Evolutionary conservation across 1,140 invertebrate genomes (phyloP), one percentile per base, ranked within the genome.

Genomic region (Macrosteles quadrilineatus): DNA sequence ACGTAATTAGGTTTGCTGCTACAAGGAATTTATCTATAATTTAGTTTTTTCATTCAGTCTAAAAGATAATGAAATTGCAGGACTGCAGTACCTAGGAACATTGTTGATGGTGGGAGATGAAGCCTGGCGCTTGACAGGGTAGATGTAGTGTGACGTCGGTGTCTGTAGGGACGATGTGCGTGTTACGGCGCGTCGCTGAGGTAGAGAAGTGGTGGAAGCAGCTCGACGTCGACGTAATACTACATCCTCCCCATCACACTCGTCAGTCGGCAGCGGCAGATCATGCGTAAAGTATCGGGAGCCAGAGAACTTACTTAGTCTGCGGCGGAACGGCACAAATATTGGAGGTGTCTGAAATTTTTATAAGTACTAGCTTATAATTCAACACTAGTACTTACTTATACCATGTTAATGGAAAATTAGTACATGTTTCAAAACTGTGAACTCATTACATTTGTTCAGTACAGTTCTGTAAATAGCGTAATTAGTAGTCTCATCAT

Each of bases 241-340:
- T 68, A 79, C 74, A 53, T 80, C 74, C 4, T 74, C 76, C 11
- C 73, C 77, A 40, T 82, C 82, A 72, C 85, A 87, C 72, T 88
- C 87, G 67, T 88, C 87, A 9, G 83, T 85, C 1, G 87, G 84
- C 17, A 88, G 76, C 12, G 85, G 84, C 27, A 87, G 80, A 73
- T 88, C 87, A 70, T 87, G 86, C 21, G 85, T 84, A 45, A 88
- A 80, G 73, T 88, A 86, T 23, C 84, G 80, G 0, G 85, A 87
- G 0, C 84, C 83, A 27, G 81, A 84, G 27, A 84, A 78, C 14
- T 80, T 83, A 12, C 82, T 71, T 55, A 74, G 67, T 32, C 69
- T 69, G 64, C 74, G 72, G 59, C 78, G 76, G n/a, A 81, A 78
- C 21, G 78, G 80, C 2, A 81, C 76, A 63, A 82, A 80, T 6